Base-by-base conservation (phyloP, 2,797 vertebrate species). In the Microctenopoma steveboyesi region DNA sequence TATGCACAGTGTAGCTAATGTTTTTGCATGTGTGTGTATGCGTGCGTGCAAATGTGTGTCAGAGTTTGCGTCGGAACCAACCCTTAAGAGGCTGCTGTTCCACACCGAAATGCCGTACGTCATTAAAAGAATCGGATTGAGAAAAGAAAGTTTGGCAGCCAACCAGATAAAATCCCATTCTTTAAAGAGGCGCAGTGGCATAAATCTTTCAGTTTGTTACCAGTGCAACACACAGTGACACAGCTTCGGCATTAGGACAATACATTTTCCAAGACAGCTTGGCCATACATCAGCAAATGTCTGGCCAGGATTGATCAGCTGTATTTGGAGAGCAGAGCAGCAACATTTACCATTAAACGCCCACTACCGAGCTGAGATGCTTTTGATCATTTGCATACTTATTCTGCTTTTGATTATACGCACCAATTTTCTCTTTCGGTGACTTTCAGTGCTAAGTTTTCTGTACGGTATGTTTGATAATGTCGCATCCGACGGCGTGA, bases 91-190 rank as follows among this genome's bases (percentile, higher is more conserved):
- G 63, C 74, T 57, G 43, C 81, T 42, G 84, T 75, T 77, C 74
- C 69, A 82, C 70, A 50, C 65, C 22, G 47, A 84, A 87, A 87
- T 61, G 64, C 66, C 70, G 79, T 88, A 83, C 43, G 54, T 89
- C 78, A 87, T 91, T 87, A 85, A 88, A 84, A 52, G 50, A 80
- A 91, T 88, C 81, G 52, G 64, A 80, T 75, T 46, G 66, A 74
- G 90, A 86, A 83, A 84, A 78, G 76, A 89, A 63, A 80, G 82
- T 85, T 91, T 93, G 92, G 91, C 91, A 82, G 75, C 13, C 55
- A 4, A 84, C 90, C 91, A 92, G 83, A 90, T 76, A 63, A 90
- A 93, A 89, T 91, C 86, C 59, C 85, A 81, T 91, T 90, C 84
- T 90, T 90, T 86, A 89, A 91, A 87, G 75, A 76, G 86, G 83